phyloP scores from a whole-genome alignment of 2,888 invertebrate species.

The Amiota mariae region DNA sequence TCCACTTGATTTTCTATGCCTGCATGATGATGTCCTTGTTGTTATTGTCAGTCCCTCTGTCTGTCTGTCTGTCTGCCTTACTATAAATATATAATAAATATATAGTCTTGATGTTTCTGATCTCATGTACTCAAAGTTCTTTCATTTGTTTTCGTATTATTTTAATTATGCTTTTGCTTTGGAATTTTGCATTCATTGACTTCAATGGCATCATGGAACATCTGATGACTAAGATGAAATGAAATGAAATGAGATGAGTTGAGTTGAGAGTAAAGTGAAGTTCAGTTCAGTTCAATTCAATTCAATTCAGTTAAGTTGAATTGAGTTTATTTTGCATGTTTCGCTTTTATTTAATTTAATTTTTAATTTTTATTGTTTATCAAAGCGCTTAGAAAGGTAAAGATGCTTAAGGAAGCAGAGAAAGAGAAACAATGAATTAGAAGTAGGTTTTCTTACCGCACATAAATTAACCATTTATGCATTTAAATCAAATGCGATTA shows the following conservation, averaged over 20 bases:
- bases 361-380: not conserved
- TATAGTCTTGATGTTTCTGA: not conserved
- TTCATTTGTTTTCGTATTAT: slow-evolving; percentile 21
- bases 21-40: not conserved
- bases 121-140: not conserved
- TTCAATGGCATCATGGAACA: slow-evolving; percentile 9
- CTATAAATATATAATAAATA: too few species aligned
- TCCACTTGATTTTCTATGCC: slow-evolving; percentile 5
- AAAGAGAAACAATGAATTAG: not conserved
- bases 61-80: not conserved
- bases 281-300: too few species aligned
- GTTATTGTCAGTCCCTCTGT: not conserved
- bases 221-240: not conserved
- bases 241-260: too few species aligned
- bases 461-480: slow-evolving; percentile 66
- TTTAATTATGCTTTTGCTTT: slow-evolving; percentile 20
- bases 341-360: too few species aligned
- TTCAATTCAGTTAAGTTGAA: too few species aligned
- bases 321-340: not conserved
- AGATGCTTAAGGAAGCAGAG: not conserved
- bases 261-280: too few species aligned
- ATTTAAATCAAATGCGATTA: slow-evolving; percentile 64
- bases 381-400: not conserved
- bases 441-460: slow-evolving; percentile 20
- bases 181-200: slow-evolving; percentile 24